Percentiles rank a stretch among this genome's conserved stretches.
phyloP scores from a whole-genome alignment of 2,113 vertebrate genomes.

The Oenanthe melanoleuca region DNA sequence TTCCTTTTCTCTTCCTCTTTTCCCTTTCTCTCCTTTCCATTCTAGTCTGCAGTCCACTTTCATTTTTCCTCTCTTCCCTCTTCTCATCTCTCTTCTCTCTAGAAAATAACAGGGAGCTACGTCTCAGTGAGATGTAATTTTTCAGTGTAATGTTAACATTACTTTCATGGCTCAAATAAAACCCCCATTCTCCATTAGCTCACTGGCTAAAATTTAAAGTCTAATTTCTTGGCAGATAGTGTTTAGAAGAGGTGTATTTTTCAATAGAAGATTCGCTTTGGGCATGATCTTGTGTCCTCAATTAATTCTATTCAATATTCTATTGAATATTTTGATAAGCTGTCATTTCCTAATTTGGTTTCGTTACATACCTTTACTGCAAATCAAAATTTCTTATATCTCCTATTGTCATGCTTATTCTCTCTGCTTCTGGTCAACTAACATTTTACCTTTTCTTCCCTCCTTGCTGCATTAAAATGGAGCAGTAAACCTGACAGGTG shows the following conservation, averaged over 20 bases:
- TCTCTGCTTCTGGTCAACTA: slow-evolving; percentile 75
- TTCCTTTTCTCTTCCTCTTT: background rate
- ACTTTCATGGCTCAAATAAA: background rate
- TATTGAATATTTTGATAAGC: slow-evolving; percentile 34
- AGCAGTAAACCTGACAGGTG: slow-evolving; percentile 99
- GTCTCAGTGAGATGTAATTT: background rate
- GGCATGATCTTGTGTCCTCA: background rate
- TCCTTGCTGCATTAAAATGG: slow-evolving; percentile 89
- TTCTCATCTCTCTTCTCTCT: background rate
- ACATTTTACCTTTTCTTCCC: slow-evolving; percentile 79
- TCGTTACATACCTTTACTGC: slow-evolving; percentile 25
- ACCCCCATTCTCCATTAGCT: slow-evolving; percentile 12
- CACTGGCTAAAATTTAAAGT: slow-evolving; percentile 65
- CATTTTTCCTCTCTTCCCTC: background rate
- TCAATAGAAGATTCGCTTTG: background rate
- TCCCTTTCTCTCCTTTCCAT: background rate
- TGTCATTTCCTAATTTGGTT: slow-evolving; percentile 53
- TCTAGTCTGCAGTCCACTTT: background rate
- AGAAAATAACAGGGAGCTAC: background rate
- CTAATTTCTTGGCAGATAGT: slow-evolving; percentile 35
- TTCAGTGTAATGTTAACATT: background rate
- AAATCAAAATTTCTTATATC: slow-evolving; percentile 35
- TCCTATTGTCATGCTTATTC: slow-evolving; percentile 61
- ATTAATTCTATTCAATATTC: background rate
- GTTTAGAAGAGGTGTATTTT: background rate